Evolutionary conservation across 37 sponge, comb jelly and placozoan species (phyloP).

Genomic region (Haliclona indistincta): DNA sequence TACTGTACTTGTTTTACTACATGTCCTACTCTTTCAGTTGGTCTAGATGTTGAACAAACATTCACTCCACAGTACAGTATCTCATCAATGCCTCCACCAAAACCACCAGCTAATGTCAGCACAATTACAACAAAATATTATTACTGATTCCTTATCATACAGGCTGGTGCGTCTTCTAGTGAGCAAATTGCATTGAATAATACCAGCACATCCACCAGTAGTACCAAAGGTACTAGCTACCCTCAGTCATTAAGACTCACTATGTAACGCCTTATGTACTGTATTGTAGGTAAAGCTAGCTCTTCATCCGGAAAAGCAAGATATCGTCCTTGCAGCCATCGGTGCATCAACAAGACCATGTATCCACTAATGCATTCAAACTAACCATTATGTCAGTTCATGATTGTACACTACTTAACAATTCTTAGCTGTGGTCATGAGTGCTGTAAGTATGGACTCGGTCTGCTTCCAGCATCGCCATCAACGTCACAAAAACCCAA

Average conservation of each 20-base stretch:
- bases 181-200: too few relatives aligned
- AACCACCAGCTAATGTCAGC: not conserved
- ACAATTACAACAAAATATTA: not conserved
- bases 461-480: too few relatives aligned
- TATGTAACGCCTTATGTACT: too few relatives aligned
- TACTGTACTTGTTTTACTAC: not conserved
- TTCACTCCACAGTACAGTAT: constrained; percentile 52
- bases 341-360: constrained; percentile 68
- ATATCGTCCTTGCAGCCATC: constrained; percentile 51
- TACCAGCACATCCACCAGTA: not conserved
- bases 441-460: constrained; percentile 67
- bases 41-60: constrained; percentile 51
- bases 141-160: not conserved
- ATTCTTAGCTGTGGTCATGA: constrained; percentile 74
- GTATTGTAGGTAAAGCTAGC: not conserved
- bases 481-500: not conserved
- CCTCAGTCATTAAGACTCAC: not conserved
- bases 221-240: not conserved
- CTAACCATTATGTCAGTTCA: not conserved
- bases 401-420: not conserved
- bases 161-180: not conserved
- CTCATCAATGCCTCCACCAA: not conserved
- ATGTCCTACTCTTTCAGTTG: constrained; percentile 25
- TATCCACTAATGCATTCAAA: constrained; percentile 33
- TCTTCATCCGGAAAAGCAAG: not conserved